Evolutionary conservation across 2,113 vertebrate genomes (phyloP).

Genomic region (Rhagologus leucostigma): DNA sequence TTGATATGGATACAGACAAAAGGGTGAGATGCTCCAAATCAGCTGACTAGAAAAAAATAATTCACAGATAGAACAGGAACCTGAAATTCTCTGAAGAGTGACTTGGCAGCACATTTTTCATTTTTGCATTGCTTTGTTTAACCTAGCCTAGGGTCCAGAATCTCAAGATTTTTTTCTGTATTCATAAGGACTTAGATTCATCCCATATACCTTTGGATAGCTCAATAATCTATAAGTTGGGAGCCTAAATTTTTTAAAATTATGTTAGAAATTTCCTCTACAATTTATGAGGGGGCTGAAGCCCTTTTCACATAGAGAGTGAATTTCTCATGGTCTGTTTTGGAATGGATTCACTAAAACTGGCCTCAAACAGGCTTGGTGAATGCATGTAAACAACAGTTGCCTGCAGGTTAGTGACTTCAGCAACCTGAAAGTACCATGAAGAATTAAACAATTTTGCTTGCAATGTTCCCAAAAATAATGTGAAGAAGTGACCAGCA

Average conservation of each 20-base stretch:
- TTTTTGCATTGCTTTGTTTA: background rate
- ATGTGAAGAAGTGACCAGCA: background rate
- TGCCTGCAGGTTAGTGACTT: background rate
- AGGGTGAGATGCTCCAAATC: background rate
- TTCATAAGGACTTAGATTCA: background rate
- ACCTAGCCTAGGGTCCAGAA: background rate
- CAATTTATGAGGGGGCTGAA: background rate
- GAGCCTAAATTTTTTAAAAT: background rate
- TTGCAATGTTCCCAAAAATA: background rate
- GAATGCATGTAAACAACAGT: background rate
- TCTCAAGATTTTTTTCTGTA: background rate
- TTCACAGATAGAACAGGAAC: background rate
- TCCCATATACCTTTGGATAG: background rate
- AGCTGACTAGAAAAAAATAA: background rate
- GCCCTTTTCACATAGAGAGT: background rate
- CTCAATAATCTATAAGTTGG: background rate
- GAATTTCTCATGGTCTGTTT: background rate
- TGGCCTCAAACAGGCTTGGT: background rate
- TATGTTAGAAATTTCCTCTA: background rate
- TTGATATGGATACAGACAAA: background rate
- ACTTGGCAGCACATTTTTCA: background rate
- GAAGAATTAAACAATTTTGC: background rate
- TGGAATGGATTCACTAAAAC: background rate
- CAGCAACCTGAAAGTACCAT: background rate
- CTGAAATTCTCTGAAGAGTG: background rate